Percentiles rank a stretch among this genome's conserved stretches.
Evolutionary conservation across 2,797 vertebrate species (phyloP).

Genomic region (Anabas testudineus): DNA sequence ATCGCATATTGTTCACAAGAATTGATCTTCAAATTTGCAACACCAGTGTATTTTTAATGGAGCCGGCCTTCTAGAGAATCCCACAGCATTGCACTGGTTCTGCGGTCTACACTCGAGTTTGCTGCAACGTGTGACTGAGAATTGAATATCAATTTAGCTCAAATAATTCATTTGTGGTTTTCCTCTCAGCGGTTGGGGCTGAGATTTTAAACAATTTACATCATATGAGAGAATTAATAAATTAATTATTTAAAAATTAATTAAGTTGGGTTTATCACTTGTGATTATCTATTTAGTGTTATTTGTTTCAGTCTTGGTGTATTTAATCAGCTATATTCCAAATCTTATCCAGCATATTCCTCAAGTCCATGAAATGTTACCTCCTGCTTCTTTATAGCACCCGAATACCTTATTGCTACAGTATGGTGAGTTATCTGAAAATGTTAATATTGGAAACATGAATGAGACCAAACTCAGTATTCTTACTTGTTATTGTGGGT

Average conservation of each 20-base stretch:
- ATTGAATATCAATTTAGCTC: constrained; percentile 50
- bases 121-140: constrained; percentile 62
- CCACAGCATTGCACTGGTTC: constrained; percentile 53
- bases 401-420: constrained; percentile 85
- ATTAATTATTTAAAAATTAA: constrained; percentile 57
- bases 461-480: constrained; percentile 88
- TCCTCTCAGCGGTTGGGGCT: constrained; percentile 38
- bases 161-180: constrained; percentile 60
- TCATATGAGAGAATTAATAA: constrained; percentile 51
- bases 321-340: constrained; percentile 87
- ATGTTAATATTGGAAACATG: constrained; percentile 78
- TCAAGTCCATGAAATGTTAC: constrained; percentile 85
- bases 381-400: constrained; percentile 85
- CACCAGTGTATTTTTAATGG: constrained; percentile 54
- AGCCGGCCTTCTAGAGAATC: constrained; percentile 63
- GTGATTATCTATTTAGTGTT: constrained; percentile 81
- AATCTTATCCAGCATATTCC: constrained; percentile 85
- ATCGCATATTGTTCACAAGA: constrained; percentile 53
- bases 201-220: constrained; percentile 58
- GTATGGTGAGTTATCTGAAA: constrained; percentile 80
- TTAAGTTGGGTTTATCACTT: constrained; percentile 68
- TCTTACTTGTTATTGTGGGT: constrained; percentile 82
- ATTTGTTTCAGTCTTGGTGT: constrained; percentile 84
- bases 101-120: constrained; percentile 56
- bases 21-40: constrained; percentile 56